Evolutionary conservation across 1,140 invertebrate species (phyloP), one percentile per base, ranked within the genome.

Genomic region (Calosoma granatense): DNA sequence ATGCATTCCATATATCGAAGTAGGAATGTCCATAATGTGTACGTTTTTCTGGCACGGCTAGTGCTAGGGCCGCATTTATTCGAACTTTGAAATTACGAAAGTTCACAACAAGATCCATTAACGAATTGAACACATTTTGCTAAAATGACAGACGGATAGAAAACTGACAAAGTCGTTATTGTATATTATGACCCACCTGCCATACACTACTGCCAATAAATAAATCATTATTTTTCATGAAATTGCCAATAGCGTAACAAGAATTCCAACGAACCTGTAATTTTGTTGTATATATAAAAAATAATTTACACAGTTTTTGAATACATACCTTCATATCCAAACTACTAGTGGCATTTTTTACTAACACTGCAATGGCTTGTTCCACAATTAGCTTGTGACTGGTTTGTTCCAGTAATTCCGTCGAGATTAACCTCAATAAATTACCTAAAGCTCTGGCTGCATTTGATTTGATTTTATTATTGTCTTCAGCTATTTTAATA

Each of bases 241-340:
- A 75, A 62, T 87, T 88, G 19, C 89, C 87, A 12, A 92, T 69
- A 14, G 90, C 90, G 71, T 92, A 87, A 67, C 91, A 94, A 9
- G 90, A 86, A 74, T 94, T 95, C 91, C 92, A 95, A 51, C 89
- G 79, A 6, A 91, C 80, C 81, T 84, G 59, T n/a, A n/a, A n/a
- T n/a, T n/a, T n/a, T n/a, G n/a, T n/a, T n/a, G n/a, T n/a, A n/a
- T n/a, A n/a, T n/a, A n/a, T n/a, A n/a, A n/a, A n/a, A n/a, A n/a
- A n/a, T n/a, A n/a, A n/a, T n/a, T n/a, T n/a, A n/a, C n/a, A n/a
- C n/a, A n/a, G n/a, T n/a, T n/a, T n/a, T n/a, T n/a, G 12, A 56
- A 56, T 57, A 51, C 17, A 54, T 63, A 83, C 88, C 74, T 92
- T 93, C 80, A 90, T 88, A 64, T 87, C 85, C 52, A 78, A 81